phyloP scores from a whole-genome alignment of 2,888 invertebrate genomes.

The Rhabditoides inermis region DNA sequence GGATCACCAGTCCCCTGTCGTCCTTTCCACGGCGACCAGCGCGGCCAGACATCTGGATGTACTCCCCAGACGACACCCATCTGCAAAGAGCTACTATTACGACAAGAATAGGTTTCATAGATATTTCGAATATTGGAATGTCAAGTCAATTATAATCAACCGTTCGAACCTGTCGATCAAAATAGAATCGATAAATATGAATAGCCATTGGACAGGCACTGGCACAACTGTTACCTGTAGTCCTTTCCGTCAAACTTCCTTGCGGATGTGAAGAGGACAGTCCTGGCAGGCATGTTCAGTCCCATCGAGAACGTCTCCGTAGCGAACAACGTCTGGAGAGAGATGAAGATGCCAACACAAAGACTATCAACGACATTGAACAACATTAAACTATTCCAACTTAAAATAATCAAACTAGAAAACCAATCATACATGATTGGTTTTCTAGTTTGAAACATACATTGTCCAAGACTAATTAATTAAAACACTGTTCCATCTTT shows the following conservation, averaged over 20 bases:
- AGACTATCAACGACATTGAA: no score
- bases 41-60: constrained; percentile 98
- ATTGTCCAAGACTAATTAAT: no score
- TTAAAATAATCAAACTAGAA: constrained; percentile 10
- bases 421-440: no score
- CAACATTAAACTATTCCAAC: neutral
- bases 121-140: neutral
- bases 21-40: constrained; percentile 85
- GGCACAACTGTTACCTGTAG: constrained; percentile 67
- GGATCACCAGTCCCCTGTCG: constrained; percentile 86
- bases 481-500: neutral
- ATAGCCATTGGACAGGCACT: neutral
- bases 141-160: neutral
- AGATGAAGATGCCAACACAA: no score
- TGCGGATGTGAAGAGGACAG: constrained; percentile 88
- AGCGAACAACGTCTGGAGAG: constrained; percentile 75
- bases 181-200: neutral
- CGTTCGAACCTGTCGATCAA: neutral
- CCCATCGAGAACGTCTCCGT: constrained; percentile 99
- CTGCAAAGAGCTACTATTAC: constrained; percentile 11
- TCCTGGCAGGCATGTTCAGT: constrained; percentile 98
- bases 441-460: constrained; percentile 1
- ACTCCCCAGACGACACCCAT: constrained; percentile 72
- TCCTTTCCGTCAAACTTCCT: constrained; percentile 94
- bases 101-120: neutral